Percentiles rank a stretch among this genome's conserved stretches.
These are phyloP conservation scores for Buceros bicornis DNA, from an alignment of 2,797 vertebrate species.

Conservation along the genomic window DNA sequence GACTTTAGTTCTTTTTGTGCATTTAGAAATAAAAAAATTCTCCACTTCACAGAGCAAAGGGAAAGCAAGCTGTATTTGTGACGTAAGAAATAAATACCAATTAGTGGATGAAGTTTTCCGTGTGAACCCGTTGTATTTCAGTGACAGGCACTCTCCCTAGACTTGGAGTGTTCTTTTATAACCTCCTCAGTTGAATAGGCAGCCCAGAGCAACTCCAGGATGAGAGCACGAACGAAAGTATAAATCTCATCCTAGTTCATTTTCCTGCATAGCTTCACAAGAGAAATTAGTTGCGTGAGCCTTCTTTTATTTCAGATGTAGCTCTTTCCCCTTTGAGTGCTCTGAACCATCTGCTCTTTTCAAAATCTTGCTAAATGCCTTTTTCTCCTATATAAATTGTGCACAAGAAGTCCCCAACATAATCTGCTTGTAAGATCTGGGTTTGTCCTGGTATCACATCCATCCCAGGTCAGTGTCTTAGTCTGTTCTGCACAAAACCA, in stretches of 20 bases:
- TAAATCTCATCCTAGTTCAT: background rate
- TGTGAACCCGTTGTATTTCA: background rate
- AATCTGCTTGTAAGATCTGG: background rate
- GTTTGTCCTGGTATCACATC: background rate
- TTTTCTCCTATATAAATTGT: background rate
- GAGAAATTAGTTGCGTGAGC: background rate
- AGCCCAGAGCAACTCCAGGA: background rate
- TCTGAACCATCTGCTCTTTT: background rate
- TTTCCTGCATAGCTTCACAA: background rate
- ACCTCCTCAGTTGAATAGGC: background rate
- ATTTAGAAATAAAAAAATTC: background rate
- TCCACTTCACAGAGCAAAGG: background rate
- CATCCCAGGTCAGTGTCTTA: background rate
- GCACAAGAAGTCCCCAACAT: background rate
- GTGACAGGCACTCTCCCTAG: background rate
- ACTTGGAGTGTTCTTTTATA: background rate
- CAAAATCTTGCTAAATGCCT: background rate
- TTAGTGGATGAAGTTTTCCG: background rate
- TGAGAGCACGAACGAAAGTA: background rate
- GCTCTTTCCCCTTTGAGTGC: background rate
- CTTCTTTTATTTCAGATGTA: background rate
- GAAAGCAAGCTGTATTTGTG: background rate
- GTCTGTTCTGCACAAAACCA: background rate
- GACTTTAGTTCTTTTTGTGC: background rate
- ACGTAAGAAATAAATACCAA: background rate